A percentile compares a stretch with the other conserved stretches of the same genome.
phyloP scores from a whole-genome alignment of 2,113 vertebrate genomes.

The Eulemur rufifrons region DNA sequence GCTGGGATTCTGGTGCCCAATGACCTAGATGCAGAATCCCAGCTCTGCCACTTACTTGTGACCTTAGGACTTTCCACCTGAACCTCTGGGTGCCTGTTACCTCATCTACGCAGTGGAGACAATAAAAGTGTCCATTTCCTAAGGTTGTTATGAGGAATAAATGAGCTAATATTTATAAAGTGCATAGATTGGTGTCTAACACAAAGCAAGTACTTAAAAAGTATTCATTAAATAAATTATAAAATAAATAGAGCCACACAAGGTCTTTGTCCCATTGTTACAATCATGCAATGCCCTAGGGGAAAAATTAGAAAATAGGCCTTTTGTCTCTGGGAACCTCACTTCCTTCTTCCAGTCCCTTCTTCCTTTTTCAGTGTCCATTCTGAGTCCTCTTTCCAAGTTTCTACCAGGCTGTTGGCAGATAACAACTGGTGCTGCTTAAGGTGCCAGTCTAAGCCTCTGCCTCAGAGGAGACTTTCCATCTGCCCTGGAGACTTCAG shows the following conservation, averaged over 20 bases:
- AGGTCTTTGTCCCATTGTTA: background rate
- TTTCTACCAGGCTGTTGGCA: background rate
- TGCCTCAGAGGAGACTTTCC: background rate
- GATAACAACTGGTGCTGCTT: background rate
- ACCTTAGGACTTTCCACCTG: background rate
- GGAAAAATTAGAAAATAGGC: background rate
- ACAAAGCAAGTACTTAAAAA: background rate
- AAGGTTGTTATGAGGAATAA: background rate
- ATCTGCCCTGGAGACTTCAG: background rate
- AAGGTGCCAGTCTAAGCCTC: background rate
- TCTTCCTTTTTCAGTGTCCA: background rate
- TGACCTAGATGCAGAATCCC: background rate
- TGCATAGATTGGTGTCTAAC: background rate
- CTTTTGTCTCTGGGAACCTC: background rate
- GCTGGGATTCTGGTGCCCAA: background rate
- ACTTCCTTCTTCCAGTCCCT: background rate
- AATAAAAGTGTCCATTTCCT: background rate
- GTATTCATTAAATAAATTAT: constrained; percentile 20
- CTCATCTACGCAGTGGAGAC: background rate
- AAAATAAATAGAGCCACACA: background rate
- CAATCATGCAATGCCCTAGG: background rate
- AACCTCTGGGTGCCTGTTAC: background rate
- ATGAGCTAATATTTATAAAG: background rate
- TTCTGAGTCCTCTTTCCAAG: background rate
- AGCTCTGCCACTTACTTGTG: background rate